These are phyloP conservation scores for Erebia palarica DNA, from an alignment of 2,888 invertebrate species.

Conservation along the genomic window DNA sequence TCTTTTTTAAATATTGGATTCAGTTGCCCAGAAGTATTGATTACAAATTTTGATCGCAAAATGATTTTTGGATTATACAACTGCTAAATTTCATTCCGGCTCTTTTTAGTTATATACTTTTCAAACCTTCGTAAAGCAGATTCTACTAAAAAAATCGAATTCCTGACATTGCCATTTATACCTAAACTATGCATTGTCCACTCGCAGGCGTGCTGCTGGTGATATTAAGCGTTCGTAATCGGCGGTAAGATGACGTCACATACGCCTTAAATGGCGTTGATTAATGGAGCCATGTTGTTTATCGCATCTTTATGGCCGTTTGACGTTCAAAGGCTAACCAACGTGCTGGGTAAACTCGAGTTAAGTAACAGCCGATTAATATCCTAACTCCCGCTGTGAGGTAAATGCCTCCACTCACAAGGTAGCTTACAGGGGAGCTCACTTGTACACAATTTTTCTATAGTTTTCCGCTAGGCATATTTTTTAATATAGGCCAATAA, in stretches of 20 bases:
- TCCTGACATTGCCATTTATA: too few species aligned
- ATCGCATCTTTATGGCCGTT: constrained; percentile 11
- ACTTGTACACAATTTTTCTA: too few species aligned
- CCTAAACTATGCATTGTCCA: neutral
- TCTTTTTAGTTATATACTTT: too few species aligned
- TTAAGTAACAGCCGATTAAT: constrained; percentile 4
- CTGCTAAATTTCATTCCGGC: too few species aligned
- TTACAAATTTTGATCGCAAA: too few species aligned
- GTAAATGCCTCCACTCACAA: neutral
- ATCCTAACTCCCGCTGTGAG: neutral
- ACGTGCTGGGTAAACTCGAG: neutral
- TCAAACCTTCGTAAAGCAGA: too few species aligned
- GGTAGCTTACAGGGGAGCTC: neutral
- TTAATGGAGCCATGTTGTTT: constrained; percentile 20
- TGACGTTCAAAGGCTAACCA: constrained; percentile 11
- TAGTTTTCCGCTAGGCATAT: too few species aligned
- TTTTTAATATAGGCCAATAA: too few species aligned
- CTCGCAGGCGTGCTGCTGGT: neutral
- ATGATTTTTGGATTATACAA: too few species aligned
- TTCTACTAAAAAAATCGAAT: too few species aligned
- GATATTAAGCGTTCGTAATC: constrained; percentile 20
- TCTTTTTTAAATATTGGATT: too few species aligned
- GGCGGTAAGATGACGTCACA: constrained; percentile 26
- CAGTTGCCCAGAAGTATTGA: too few species aligned
- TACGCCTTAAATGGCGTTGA: constrained; percentile 21